phyloP scores from a whole-genome alignment of 2,888 invertebrate species.

The Melanophora roralis region DNA sequence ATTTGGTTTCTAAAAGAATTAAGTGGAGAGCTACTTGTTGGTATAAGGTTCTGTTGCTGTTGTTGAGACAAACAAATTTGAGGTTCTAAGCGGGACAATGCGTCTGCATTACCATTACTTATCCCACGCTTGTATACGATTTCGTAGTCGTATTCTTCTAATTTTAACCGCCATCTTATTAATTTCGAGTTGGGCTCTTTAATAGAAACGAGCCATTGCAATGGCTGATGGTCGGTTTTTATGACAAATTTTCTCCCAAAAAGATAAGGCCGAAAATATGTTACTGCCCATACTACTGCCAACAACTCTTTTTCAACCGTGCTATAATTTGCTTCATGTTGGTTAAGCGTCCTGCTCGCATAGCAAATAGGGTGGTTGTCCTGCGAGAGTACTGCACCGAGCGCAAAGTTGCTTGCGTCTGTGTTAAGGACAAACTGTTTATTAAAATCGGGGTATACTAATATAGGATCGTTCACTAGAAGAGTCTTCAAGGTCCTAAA shows the following conservation, averaged over 20 bases:
- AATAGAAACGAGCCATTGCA: constrained; percentile 47
- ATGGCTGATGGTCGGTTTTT: constrained; percentile 44
- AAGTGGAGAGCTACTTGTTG: neutral
- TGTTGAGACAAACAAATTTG: neutral
- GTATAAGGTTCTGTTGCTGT: neutral
- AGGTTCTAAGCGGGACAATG: neutral
- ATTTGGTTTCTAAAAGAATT: neutral
- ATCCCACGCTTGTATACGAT: constrained; percentile 2
- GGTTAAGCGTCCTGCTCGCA: constrained; percentile 2
- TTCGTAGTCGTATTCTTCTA: neutral
- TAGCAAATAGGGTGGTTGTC: constrained; percentile 21
- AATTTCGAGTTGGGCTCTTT: neutral
- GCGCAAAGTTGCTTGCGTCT: no score
- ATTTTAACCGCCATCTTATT: neutral
- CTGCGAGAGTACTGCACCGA: no score
- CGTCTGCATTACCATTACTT: constrained; percentile 15
- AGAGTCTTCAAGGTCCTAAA: constrained; percentile 32
- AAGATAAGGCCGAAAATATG: constrained; percentile 49
- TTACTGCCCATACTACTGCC: constrained; percentile 44
- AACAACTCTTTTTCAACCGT: no score
- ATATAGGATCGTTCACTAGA: no score
- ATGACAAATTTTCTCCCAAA: no score
- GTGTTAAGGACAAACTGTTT: no score
- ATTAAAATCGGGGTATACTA: constrained; percentile 52
- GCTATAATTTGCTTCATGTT: constrained; percentile 12